Evolutionary conservation across 1,140 invertebrate species (phyloP).

Genomic region (Temnothorax longispinosus): DNA sequence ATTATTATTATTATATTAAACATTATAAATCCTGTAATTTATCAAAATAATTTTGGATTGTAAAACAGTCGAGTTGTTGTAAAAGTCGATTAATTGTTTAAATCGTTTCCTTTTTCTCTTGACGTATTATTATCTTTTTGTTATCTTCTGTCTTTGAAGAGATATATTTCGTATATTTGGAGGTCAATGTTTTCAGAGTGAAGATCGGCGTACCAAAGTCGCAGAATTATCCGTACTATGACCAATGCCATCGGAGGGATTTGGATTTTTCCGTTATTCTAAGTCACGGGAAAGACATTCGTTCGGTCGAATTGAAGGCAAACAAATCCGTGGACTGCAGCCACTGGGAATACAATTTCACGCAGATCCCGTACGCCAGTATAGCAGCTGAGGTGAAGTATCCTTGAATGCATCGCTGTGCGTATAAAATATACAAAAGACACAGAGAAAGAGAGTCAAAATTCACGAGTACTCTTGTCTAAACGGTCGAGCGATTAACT

Average conservation of each 20-base stretch:
- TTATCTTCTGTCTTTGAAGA: background rate
- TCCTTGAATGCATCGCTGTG: background rate
- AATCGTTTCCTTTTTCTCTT: background rate
- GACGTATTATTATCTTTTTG: background rate
- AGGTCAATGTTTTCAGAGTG: slow-evolving; percentile 72
- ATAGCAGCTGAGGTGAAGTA: slow-evolving; percentile 85
- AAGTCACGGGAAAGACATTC: slow-evolving; percentile 55
- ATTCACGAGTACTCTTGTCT: background rate
- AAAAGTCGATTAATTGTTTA: background rate
- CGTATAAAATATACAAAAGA: background rate
- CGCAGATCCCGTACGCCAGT: slow-evolving; percentile 84
- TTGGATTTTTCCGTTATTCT: slow-evolving; percentile 75
- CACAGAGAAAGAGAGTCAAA: background rate
- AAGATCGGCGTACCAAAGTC: slow-evolving; percentile 75
- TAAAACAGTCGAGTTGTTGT: background rate
- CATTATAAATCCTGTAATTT: background rate
- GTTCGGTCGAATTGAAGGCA: slow-evolving; percentile 66
- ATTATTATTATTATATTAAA: background rate
- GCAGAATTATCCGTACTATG: slow-evolving; percentile 80
- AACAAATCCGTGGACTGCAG: slow-evolving; percentile 78
- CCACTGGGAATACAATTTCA: slow-evolving; percentile 86
- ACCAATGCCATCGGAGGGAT: slow-evolving; percentile 79
- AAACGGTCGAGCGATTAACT: background rate
- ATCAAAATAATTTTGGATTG: background rate
- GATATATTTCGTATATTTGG: background rate